Evolutionary conservation across 2,113 vertebrate species (phyloP).

Genomic region (Excalfactoria chinensis): DNA sequence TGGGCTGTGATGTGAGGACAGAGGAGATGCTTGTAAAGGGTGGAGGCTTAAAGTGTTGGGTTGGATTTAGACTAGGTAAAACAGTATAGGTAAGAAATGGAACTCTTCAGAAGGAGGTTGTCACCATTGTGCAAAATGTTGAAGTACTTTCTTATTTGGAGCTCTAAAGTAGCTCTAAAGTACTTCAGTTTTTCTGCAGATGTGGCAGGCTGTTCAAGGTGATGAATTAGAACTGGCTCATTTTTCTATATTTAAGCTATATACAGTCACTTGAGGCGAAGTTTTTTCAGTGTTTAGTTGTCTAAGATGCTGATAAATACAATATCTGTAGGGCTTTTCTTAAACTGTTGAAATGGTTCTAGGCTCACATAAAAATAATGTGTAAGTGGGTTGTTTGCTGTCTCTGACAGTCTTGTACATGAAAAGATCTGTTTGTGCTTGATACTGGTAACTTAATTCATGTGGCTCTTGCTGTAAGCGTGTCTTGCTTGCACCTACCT

Average conservation of each 20-base stretch:
- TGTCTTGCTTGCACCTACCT: neutral
- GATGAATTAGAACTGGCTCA: neutral
- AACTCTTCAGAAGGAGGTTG: neutral
- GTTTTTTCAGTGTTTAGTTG: neutral
- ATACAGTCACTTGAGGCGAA: neutral
- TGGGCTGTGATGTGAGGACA: neutral
- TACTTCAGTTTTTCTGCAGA: neutral
- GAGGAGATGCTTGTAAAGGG: neutral
- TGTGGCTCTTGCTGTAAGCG: neutral
- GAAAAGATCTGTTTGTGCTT: neutral
- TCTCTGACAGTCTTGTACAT: neutral
- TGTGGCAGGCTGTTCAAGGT: neutral
- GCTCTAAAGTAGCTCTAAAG: neutral
- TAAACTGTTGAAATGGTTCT: neutral
- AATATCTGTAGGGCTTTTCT: neutral
- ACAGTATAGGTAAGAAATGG: neutral
- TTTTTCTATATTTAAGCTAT: neutral
- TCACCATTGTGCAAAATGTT: neutral
- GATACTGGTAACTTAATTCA: neutral
- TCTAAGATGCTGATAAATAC: neutral
- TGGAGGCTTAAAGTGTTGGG: neutral
- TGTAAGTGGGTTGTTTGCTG: rapidly evolving
- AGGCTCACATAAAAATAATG: neutral
- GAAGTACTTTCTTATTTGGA: neutral
- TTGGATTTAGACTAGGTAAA: neutral